Percentiles rank a stretch among this genome's conserved stretches.
These are phyloP conservation scores for Gallirallus australis DNA, from an alignment of 2,797 vertebrate genomes.

Conservation along the genomic window DNA sequence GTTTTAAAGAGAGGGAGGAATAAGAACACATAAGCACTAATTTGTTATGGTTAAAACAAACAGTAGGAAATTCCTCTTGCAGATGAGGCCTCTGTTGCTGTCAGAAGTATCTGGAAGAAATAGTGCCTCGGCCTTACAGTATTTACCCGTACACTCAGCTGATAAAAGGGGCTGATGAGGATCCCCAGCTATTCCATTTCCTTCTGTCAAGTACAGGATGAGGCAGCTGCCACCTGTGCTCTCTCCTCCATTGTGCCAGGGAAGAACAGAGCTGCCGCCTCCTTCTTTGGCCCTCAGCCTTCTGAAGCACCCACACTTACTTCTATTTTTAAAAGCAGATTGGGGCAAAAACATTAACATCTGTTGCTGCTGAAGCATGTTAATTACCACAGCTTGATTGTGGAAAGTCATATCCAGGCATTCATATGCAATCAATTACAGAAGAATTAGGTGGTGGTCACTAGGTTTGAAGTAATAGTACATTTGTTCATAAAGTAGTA, in stretches of 20 bases:
- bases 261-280: background rate
- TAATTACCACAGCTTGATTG: background rate
- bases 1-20: background rate
- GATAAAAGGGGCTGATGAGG: background rate
- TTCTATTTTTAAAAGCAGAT: background rate
- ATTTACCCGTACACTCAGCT: background rate
- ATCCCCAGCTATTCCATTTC: background rate
- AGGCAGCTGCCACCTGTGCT: background rate
- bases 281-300: background rate
- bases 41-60: background rate
- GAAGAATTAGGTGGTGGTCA: background rate
- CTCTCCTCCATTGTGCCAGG: background rate
- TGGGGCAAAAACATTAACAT: background rate
- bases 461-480: background rate
- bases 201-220: background rate
- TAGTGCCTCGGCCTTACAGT: accelerated
- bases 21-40: background rate
- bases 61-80: background rate
- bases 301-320: background rate
- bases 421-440: background rate
- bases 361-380: background rate
- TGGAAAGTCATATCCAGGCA: background rate
- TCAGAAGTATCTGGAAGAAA: background rate
- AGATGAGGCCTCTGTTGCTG: background rate
- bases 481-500: background rate